A percentile compares a stretch with the other conserved stretches of the same genome.
Evolutionary conservation across 2,888 invertebrate species (phyloP).

Genomic region (Conomelus anceps): DNA sequence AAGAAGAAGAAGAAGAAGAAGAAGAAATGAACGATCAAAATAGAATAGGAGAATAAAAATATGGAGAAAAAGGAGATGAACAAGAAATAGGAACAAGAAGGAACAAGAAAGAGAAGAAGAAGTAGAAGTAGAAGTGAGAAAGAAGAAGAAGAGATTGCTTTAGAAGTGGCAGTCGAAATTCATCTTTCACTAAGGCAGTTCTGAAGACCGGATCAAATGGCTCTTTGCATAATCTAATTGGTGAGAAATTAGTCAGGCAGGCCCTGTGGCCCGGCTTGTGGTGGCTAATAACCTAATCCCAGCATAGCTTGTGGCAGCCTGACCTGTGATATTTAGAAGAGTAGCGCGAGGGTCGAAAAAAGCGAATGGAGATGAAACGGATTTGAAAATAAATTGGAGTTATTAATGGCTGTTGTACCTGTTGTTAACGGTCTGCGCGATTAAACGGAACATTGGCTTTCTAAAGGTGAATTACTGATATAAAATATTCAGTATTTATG

Average conservation of each 20-base stretch:
- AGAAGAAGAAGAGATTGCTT: too few relatives aligned
- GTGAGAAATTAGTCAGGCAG: background rate
- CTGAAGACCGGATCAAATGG: background rate
- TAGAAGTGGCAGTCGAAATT: background rate
- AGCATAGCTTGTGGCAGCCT: background rate
- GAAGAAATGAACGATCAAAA: too few relatives aligned
- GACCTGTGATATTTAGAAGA: background rate
- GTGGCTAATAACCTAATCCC: background rate
- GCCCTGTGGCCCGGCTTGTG: too few relatives aligned
- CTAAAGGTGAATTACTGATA: too few relatives aligned
- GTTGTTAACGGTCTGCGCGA: background rate
- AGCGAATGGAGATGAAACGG: background rate
- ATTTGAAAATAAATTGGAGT: background rate
- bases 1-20: background rate
- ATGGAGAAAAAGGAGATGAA: background rate
- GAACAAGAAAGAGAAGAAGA: background rate
- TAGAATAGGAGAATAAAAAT: background rate
- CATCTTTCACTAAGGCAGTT: background rate
- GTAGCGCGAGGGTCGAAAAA: background rate
- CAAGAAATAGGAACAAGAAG: background rate
- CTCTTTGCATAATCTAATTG: background rate
- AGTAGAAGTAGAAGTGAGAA: background rate
- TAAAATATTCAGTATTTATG: too few relatives aligned
- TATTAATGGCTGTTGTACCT: background rate
- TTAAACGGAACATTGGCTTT: background rate